Percentiles rank a stretch among this genome's conserved stretches.
Evolutionary conservation across 2,888 invertebrate genomes (phyloP).

Genomic region (Cerastoderma edule): DNA sequence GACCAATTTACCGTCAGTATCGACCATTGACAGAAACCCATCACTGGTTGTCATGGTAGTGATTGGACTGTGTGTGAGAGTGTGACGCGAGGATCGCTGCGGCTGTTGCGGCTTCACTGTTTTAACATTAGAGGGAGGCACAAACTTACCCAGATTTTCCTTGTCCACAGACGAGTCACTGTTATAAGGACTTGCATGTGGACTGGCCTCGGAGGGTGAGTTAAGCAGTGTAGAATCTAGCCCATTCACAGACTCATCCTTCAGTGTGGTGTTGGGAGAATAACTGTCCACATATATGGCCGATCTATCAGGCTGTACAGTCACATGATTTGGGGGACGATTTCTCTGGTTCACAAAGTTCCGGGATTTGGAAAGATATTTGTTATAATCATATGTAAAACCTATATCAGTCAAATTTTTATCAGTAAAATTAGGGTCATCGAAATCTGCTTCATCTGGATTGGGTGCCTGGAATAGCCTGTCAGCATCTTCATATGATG

Average conservation of each 20-base stretch:
- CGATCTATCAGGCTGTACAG: constrained; percentile 32
- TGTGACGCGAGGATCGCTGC: constrained; percentile 49
- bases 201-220: constrained; percentile 24
- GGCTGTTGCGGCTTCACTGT: too few relatives aligned
- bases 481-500: constrained; percentile 78
- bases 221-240: constrained; percentile 45
- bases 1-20: constrained; percentile 49
- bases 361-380: constrained; percentile 58
- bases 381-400: constrained; percentile 66
- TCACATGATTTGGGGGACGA: constrained; percentile 19
- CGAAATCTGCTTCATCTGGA: constrained; percentile 63
- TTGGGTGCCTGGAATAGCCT: constrained; percentile 74
- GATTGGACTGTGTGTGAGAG: constrained; percentile 53
- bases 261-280: constrained; percentile 56
- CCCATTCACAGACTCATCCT: constrained; percentile 38
- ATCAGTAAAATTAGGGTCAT: constrained; percentile 65
- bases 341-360: constrained; percentile 58
- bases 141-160: constrained; percentile 45
- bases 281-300: constrained; percentile 55
- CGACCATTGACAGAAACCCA: constrained; percentile 50
- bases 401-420: constrained; percentile 70
- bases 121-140: constrained; percentile 36
- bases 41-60: constrained; percentile 32
- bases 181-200: constrained; percentile 40
- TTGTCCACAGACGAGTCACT: constrained; percentile 59